Conservation (phyloP, 2,797 vertebrate genomes). For the Rhincodon typus region DNA sequence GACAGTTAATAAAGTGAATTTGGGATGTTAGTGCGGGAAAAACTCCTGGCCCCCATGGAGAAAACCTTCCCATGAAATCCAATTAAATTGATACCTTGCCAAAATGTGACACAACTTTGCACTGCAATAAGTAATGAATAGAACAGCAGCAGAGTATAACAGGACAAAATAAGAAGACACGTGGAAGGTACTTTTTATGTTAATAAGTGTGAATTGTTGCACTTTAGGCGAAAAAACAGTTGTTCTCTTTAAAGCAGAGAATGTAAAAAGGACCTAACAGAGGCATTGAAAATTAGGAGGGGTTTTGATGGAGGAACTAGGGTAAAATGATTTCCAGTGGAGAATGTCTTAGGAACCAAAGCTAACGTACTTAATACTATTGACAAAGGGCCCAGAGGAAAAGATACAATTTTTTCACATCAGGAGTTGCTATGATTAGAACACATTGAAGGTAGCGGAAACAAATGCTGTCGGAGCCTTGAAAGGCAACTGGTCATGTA, state of each 20-base stretch:
- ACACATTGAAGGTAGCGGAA: not conserved
- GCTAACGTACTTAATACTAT: not conserved
- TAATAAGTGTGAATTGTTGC: not conserved
- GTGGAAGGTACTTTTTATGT: not conserved
- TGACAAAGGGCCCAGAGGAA: not conserved
- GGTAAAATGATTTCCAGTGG: not conserved
- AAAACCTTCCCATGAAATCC: too few species aligned
- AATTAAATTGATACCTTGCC: too few species aligned
- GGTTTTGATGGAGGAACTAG: not conserved
- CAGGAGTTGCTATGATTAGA: not conserved
- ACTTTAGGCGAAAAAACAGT: slow-evolving; percentile 9
- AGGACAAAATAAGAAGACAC: not conserved
- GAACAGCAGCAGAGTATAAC: not conserved
- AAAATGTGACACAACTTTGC: not conserved
- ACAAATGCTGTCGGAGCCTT: not conserved
- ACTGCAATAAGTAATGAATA: not conserved
- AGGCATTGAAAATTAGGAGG: not conserved
- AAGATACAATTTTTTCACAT: not conserved
- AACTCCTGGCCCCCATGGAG: too few species aligned
- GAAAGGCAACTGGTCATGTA: not conserved
- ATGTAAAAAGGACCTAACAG: not conserved
- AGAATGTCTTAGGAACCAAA: not conserved
- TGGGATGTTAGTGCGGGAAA: too few species aligned
- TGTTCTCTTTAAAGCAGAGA: not conserved
- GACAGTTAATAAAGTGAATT: too few species aligned